Percentiles rank a stretch among this genome's conserved stretches.
Evolutionary conservation across 1,140 invertebrate species (phyloP).

Genomic region (Magallana ariakensis): DNA sequence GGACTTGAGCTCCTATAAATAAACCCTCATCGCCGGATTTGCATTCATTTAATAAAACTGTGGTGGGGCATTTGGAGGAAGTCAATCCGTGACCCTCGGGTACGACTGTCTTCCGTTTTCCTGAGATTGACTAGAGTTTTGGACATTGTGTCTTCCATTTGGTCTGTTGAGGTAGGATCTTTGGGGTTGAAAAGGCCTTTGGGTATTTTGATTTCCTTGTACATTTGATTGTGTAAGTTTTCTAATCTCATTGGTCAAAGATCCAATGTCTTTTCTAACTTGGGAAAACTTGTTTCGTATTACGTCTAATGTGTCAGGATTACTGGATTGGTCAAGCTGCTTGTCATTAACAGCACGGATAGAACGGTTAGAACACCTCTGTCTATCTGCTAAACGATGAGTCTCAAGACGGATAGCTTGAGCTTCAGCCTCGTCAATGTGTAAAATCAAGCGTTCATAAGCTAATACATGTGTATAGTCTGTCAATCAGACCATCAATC

Average conservation of each 20-base stretch:
- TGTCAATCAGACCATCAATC: no score
- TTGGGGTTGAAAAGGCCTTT: background rate
- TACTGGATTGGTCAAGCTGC: background rate
- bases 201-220: background rate
- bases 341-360: background rate
- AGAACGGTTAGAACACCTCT: constrained; percentile 23
- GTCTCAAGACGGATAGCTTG: constrained; percentile 39
- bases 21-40: constrained; percentile 15
- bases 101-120: constrained; percentile 40
- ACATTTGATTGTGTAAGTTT: background rate
- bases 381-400: constrained; percentile 26
- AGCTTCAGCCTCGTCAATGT: constrained; percentile 37
- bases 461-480: no score
- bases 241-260: constrained; percentile 8
- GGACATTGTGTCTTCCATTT: background rate
- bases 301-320: constrained; percentile 8
- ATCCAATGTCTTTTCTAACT: constrained; percentile 6
- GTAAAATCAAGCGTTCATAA: no score
- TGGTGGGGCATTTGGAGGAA: background rate
- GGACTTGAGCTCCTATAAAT: constrained; percentile 6
- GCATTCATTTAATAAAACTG: background rate
- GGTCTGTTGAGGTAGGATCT: background rate
- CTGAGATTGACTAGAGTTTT: background rate
- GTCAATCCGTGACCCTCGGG: constrained; percentile 42
- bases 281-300: background rate